Evolutionary conservation across 2,888 invertebrate genomes (phyloP).

Genomic region (Dorcus hopei): DNA sequence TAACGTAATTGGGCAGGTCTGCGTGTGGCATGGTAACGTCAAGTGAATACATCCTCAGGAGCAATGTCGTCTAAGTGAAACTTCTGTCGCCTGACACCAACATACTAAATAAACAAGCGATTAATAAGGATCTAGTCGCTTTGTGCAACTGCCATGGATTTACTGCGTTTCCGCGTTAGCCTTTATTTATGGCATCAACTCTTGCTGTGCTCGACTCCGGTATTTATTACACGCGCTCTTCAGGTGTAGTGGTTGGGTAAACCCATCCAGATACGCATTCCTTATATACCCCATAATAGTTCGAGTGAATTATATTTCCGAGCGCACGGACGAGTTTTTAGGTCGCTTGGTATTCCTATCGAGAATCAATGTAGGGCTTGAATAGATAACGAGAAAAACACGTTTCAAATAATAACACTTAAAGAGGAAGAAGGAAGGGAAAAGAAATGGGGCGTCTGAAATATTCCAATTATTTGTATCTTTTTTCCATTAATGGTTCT

Average conservation of each 20-base stretch:
- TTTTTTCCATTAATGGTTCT: no score
- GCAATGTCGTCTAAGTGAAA: background rate
- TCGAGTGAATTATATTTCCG: no score
- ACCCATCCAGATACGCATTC: background rate
- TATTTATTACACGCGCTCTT: background rate
- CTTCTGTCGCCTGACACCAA: background rate
- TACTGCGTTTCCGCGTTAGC: slow-evolving; percentile 1
- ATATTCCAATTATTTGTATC: no score
- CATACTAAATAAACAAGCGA: background rate
- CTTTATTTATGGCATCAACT: slow-evolving; percentile 2
- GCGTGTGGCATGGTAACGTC: no score
- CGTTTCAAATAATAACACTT: no score
- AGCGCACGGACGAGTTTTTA: no score
- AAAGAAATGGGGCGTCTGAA: no score
- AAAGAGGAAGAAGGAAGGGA: no score
- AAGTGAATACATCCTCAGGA: background rate
- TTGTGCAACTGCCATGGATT: slow-evolving; percentile 1
- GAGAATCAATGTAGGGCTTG: no score
- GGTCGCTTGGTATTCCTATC: no score
- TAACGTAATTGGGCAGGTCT: no score
- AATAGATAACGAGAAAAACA: no score
- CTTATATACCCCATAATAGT: background rate
- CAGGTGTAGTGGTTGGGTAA: background rate
- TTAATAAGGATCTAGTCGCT: slow-evolving; percentile 1
- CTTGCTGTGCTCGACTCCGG: background rate